phyloP scores from a whole-genome alignment of 2,797 vertebrate species.

The Nannoperca australis region DNA sequence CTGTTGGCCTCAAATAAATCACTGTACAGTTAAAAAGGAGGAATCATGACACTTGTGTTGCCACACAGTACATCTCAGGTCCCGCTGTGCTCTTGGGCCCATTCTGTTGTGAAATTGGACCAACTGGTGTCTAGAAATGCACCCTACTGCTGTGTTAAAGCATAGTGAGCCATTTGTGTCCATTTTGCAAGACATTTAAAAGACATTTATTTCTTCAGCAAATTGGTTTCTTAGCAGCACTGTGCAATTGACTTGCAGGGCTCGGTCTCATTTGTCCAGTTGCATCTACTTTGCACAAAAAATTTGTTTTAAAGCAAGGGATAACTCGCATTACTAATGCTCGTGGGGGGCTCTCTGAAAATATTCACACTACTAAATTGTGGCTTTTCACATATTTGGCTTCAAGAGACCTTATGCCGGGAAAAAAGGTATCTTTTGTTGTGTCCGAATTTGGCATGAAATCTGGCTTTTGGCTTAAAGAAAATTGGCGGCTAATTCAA shows the following conservation, averaged over 20 bases:
- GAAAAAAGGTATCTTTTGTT: slow-evolving; percentile 58
- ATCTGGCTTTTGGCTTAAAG: slow-evolving; percentile 46
- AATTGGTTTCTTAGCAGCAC: slow-evolving; percentile 28
- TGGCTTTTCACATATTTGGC: slow-evolving; percentile 69
- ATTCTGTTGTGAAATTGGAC: slow-evolving; percentile 73
- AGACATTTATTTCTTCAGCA: slow-evolving; percentile 45
- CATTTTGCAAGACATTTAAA: slow-evolving; percentile 56
- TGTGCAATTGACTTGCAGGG: slow-evolving; percentile 6
- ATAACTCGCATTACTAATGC: slow-evolving; percentile 40
- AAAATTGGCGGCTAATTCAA: slow-evolving; percentile 68
- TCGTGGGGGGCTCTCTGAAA: slow-evolving; percentile 50
- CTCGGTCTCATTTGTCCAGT: slow-evolving; percentile 24
- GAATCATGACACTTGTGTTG: slow-evolving; percentile 69
- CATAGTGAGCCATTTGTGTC: slow-evolving; percentile 58
- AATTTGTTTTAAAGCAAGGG: slow-evolving; percentile 15
- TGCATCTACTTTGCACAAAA: slow-evolving; percentile 18
- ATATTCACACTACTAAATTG: slow-evolving; percentile 50
- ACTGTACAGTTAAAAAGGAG: slow-evolving; percentile 62
- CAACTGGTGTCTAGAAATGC: slow-evolving; percentile 74
- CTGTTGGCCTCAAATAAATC: slow-evolving; percentile 69
- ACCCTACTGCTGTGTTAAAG: slow-evolving; percentile 67
- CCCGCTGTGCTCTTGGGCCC: slow-evolving; percentile 66
- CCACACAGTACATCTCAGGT: slow-evolving; percentile 57
- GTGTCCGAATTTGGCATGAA: slow-evolving; percentile 62
- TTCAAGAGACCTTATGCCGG: slow-evolving; percentile 42